phyloP scores from a whole-genome alignment of 2,113 vertebrate species.

The Daubentonia madagascariensis region DNA sequence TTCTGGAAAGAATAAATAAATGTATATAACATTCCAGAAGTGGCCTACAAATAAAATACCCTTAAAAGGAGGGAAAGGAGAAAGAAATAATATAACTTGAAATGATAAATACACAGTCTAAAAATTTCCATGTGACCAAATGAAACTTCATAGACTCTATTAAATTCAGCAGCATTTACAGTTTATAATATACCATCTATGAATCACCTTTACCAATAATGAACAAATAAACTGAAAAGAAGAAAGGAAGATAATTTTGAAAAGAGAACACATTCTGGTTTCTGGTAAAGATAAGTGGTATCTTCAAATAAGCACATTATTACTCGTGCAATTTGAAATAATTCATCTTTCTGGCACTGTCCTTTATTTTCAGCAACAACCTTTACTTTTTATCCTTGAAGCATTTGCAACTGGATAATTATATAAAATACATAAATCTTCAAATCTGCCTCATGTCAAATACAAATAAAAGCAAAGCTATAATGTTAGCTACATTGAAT shows the following conservation, averaged over 20 bases:
- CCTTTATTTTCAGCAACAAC: constrained; percentile 17
- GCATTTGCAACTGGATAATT: background rate
- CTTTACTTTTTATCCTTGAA: constrained; percentile 14
- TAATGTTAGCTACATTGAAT: constrained; percentile 56
- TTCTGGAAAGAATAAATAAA: constrained; percentile 27
- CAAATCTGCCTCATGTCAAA: constrained; percentile 8
- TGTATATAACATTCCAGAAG: background rate
- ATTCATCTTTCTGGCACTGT: constrained; percentile 39
- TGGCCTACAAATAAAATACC: background rate
- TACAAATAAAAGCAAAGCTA: constrained; percentile 55
- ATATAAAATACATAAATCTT: background rate
- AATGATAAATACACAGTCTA: constrained; percentile 50
- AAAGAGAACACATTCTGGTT: background rate
- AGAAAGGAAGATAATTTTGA: background rate
- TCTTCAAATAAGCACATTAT: constrained; percentile 26
- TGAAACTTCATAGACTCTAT: constrained; percentile 37
- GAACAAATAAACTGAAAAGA: background rate
- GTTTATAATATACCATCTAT: constrained; percentile 29
- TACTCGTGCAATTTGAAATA: background rate
- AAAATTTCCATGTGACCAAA: constrained; percentile 67
- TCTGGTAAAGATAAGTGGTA: background rate
- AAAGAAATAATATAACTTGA: constrained; percentile 16
- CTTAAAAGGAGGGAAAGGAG: background rate
- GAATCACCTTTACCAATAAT: constrained; percentile 9
- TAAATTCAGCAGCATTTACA: constrained; percentile 80